phyloP scores from a whole-genome alignment of 2,113 vertebrate species.

The Fulmarus glacialis region DNA sequence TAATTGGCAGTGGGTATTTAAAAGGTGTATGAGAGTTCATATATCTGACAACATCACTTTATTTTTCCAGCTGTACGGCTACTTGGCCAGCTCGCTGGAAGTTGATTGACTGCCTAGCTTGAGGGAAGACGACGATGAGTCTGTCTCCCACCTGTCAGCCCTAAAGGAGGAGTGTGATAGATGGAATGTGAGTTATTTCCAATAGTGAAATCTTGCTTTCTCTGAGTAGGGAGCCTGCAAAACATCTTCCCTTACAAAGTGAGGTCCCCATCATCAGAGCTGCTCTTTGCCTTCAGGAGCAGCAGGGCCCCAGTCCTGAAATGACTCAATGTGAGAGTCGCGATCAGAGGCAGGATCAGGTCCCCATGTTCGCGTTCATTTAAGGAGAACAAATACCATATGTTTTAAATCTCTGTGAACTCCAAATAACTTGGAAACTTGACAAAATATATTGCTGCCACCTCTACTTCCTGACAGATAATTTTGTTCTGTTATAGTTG shows the following conservation, averaged over 20 bases:
- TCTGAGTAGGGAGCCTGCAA: not conserved
- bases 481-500: not conserved
- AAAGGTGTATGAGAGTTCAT: not conserved
- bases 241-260: not conserved
- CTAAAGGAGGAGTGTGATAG: not conserved
- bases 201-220: not conserved
- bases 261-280: not conserved
- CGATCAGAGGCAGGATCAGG: not conserved
- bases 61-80: not conserved
- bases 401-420: not conserved
- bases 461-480: not conserved
- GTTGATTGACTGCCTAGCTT: not conserved
- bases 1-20: not conserved
- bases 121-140: not conserved
- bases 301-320: not conserved
- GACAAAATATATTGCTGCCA: not conserved
- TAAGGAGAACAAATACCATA: not conserved
- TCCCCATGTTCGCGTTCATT: not conserved
- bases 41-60: not conserved
- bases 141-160: not conserved
- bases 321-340: rapidly evolving
- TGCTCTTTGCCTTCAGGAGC: not conserved
- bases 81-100: not conserved
- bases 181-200: not conserved
- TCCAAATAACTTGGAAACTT: not conserved